Conservation (phyloP, 2,888 invertebrate genomes). For the Hyles lineata region DNA sequence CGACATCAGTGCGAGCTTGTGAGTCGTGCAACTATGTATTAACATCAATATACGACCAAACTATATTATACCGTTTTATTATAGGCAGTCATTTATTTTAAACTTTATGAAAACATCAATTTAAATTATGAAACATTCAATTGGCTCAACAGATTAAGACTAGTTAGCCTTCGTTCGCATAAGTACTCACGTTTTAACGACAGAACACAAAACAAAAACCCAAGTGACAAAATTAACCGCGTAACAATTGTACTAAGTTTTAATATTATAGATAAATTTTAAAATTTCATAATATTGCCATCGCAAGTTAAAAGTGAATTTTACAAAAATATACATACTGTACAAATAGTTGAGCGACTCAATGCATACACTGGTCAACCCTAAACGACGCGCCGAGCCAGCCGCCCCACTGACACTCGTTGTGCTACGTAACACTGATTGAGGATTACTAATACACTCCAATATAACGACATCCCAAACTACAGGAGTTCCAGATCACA, state of each 20-base stretch:
- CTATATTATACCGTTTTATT: background rate
- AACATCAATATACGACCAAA: slow-evolving; percentile 26
- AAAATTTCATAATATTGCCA: slow-evolving; percentile 81
- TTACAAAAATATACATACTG: slow-evolving; percentile 84
- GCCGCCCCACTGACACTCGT: slow-evolving; percentile 28
- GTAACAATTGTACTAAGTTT: slow-evolving; percentile 79
- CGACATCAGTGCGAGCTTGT: slow-evolving; percentile 55
- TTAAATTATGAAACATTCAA: background rate
- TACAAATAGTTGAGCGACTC: slow-evolving; percentile 80
- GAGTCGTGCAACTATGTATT: slow-evolving; percentile 48
- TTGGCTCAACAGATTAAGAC: background rate
- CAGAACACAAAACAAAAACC: slow-evolving; percentile 37
- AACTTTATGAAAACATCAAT: background rate
- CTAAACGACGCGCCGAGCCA: slow-evolving; percentile 41
- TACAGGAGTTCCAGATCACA: background rate
- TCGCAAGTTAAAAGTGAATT: slow-evolving; percentile 75
- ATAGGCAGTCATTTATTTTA: slow-evolving; percentile 8
- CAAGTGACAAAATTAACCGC: slow-evolving; percentile 42
- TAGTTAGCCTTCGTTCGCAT: slow-evolving; percentile 15
- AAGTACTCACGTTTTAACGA: slow-evolving; percentile 31
- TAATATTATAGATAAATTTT: slow-evolving; percentile 73
- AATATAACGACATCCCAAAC: background rate
- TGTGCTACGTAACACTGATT: background rate
- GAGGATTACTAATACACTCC: too few species aligned
- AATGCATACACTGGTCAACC: slow-evolving; percentile 66